Conservation (phyloP, 2,113 vertebrate genomes). For the Sebastes fasciatus region DNA sequence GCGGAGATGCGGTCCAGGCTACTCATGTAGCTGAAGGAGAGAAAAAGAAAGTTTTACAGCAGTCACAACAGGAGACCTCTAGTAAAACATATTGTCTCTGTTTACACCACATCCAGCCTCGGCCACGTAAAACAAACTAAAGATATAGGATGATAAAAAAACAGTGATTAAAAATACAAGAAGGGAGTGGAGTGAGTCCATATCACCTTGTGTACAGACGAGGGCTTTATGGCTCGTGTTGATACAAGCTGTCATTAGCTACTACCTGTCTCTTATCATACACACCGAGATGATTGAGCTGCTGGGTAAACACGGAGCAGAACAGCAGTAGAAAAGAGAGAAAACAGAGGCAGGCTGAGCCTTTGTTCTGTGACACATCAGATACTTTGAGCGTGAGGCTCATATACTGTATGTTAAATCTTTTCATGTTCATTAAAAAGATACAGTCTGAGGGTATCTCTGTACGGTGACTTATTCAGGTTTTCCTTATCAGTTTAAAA, state of each 20-base stretch:
- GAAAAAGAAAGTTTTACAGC: slow-evolving; percentile 13
- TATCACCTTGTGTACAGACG: slow-evolving; percentile 42
- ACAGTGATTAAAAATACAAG: slow-evolving; percentile 49
- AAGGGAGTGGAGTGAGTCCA: slow-evolving; percentile 21
- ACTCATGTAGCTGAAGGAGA: slow-evolving; percentile 85
- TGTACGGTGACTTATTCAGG: neutral
- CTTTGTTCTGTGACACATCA: slow-evolving; percentile 40
- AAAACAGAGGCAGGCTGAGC: slow-evolving; percentile 25
- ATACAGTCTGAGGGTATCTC: neutral
- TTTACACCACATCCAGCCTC: slow-evolving; percentile 20
- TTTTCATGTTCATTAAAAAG: neutral
- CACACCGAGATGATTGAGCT: slow-evolving; percentile 51
- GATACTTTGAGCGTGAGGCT: slow-evolving; percentile 19
- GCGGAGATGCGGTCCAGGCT: slow-evolving; percentile 87
- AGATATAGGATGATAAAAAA: slow-evolving; percentile 42
- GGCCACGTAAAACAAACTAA: slow-evolving; percentile 25
- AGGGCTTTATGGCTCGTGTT: slow-evolving; percentile 67
- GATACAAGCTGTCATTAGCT: slow-evolving; percentile 71
- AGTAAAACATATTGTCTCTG: slow-evolving; percentile 16
- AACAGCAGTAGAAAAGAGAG: slow-evolving; percentile 40
- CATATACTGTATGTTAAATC: neutral
- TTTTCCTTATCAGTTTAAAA: neutral
- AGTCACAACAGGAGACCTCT: neutral
- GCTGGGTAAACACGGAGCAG: slow-evolving; percentile 63
- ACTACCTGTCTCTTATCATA: slow-evolving; percentile 68